These are phyloP conservation scores for Eulithis testata DNA, from an alignment of 2,888 invertebrate genomes.

Conservation along the genomic window DNA sequence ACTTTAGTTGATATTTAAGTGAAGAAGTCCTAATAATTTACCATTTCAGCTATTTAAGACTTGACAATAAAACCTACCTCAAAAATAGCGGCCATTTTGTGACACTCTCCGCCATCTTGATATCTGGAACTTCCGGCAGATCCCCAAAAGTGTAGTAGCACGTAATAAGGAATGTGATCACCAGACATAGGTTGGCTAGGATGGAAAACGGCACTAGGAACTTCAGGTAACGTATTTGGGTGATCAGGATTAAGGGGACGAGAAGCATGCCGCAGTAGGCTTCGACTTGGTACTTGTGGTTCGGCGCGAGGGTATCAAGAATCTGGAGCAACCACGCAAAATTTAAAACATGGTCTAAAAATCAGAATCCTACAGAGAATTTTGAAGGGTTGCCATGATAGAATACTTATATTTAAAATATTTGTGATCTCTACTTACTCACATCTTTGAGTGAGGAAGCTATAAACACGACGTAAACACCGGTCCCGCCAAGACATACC, in stretches of 20 bases:
- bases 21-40: too few species aligned
- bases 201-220: slow-evolving; percentile 95
- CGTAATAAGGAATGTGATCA: slow-evolving; percentile 91
- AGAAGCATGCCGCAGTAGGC: slow-evolving; percentile 87
- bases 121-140: slow-evolving; percentile 60
- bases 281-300: slow-evolving; percentile 77
- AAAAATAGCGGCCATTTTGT: slow-evolving; percentile 93
- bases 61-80: slow-evolving; percentile 60
- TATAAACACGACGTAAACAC: slow-evolving; percentile 91
- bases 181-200: slow-evolving; percentile 92
- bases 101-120: slow-evolving; percentile 69
- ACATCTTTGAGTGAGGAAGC: slow-evolving; percentile 87
- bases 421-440: slow-evolving; percentile 47
- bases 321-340: slow-evolving; percentile 73
- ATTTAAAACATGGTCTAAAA: too few species aligned
- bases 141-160: slow-evolving; percentile 90
- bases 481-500: slow-evolving; percentile 89
- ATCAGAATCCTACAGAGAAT: too few species aligned
- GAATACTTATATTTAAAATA: too few species aligned
- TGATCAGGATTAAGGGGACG: slow-evolving; percentile 88
- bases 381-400: too few species aligned
- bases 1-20: too few species aligned
- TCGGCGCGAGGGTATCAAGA: slow-evolving; percentile 67
- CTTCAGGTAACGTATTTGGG: slow-evolving; percentile 89
- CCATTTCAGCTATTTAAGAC: too few species aligned